Evolutionary conservation across 1,140 invertebrate genomes (phyloP), one percentile per base, ranked within the genome.

Genomic region (Conopomorpha cramerella): DNA sequence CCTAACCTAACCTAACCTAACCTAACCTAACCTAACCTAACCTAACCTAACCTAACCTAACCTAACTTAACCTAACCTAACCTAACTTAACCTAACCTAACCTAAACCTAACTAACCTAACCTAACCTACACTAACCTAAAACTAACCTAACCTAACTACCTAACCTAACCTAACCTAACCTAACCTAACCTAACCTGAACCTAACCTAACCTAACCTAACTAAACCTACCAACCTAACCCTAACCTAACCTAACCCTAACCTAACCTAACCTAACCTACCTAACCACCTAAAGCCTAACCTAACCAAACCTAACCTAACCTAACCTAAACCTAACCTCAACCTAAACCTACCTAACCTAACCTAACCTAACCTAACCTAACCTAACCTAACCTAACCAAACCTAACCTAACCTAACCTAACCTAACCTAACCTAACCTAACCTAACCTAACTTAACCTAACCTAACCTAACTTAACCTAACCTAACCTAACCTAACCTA

Each of bases 401-500:
- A 29, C 4, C 27, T 11, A 7, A 29, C 11, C 4, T 7, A 29
- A 4, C 27, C 11, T 7, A 29, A 29, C 27, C 27, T 29, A 29
- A 29, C 27, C 11, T 7, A 29, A 29, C 27, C 27, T 29, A 29
- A 29, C 4, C 27, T 11, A 7, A 29, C 4, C 23, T 25, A 25
- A 25, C 23, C 23, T 8, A 29, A 29, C 7, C 7, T 8, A 43
- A 39, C 39, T 34, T 40, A 38, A 40, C 34, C 34, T 38, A 43
- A 39, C 36, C 36, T 44, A 39, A 41, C 38, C 30, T 33, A 39
- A 32, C 19, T 27, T 32, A 28, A 45, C 37, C 39, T 40, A 39
- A 38, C 35, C 36, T 41, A 38, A 43, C 35, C 41, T 38, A 41
- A 40, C 40, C n/a, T n/a, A n/a, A n/a, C n/a, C 45, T 40, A 46